A percentile compares a stretch with the other conserved stretches of the same genome.
Evolutionary conservation across 1,140 invertebrate species (phyloP).

Genomic region (Pseudomyrmex concolor): DNA sequence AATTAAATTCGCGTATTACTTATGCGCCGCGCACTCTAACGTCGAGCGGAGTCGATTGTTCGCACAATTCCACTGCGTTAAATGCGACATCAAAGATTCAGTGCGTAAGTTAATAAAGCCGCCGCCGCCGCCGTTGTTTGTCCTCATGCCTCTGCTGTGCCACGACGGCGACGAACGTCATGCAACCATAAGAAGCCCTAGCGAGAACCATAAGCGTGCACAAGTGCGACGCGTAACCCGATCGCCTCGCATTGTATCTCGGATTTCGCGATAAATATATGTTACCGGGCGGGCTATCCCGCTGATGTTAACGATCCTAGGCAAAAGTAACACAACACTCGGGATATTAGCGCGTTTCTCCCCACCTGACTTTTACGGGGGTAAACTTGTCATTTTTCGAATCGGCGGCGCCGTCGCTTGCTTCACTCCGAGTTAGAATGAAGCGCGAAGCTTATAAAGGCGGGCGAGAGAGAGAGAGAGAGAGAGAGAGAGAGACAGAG

Average conservation of each 20-base stretch:
- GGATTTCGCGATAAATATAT: slow-evolving; percentile 81
- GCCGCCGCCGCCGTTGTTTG: too few species aligned
- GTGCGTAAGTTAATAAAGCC: slow-evolving; percentile 18
- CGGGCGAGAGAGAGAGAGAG: not conserved
- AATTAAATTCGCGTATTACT: slow-evolving; percentile 37
- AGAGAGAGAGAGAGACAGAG: not conserved
- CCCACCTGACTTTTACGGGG: not conserved
- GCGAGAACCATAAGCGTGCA: slow-evolving; percentile 66
- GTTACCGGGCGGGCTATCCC: slow-evolving; percentile 66
- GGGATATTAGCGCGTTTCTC: not conserved
- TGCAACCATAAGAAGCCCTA: slow-evolving; percentile 70
- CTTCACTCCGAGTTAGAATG: not conserved
- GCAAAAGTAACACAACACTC: slow-evolving; percentile 72
- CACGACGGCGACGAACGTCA: slow-evolving; percentile 55
- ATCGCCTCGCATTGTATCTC: slow-evolving; percentile 78
- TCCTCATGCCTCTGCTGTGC: not conserved
- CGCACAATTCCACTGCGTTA: slow-evolving; percentile 8
- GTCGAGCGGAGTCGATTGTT: slow-evolving; percentile 39
- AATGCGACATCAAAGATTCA: slow-evolving; percentile 32
- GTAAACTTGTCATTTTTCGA: not conserved
- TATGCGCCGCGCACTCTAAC: slow-evolving; percentile 8
- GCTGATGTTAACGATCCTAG: slow-evolving; percentile 74
- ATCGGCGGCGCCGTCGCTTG: not conserved
- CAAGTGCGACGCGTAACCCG: slow-evolving; percentile 70
- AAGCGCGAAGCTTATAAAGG: not conserved